These are phyloP conservation scores for Cyclophora albipunctata DNA, from an alignment of 2,888 invertebrate species.

Conservation along the genomic window DNA sequence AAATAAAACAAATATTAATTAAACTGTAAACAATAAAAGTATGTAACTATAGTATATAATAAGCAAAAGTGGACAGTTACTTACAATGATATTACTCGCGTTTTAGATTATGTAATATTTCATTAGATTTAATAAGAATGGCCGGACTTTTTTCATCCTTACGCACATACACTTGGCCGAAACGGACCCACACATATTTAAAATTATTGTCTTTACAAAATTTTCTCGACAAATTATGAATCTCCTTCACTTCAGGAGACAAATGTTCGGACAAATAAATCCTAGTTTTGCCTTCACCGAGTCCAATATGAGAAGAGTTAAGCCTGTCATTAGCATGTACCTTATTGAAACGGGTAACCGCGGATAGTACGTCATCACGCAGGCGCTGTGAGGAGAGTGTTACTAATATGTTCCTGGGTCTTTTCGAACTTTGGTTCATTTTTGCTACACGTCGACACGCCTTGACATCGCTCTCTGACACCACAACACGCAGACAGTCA, in stretches of 20 bases:
- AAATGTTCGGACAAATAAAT: conserved; percentile 1
- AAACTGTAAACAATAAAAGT: no score
- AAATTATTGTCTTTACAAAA: not conserved
- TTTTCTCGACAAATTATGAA: not conserved
- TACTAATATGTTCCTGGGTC: not conserved
- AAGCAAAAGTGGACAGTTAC: no score
- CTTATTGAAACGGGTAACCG: not conserved
- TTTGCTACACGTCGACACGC: not conserved
- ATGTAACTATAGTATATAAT: no score
- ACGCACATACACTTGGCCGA: no score
- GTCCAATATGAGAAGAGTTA: not conserved
- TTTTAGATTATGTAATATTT: no score
- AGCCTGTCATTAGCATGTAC: not conserved
- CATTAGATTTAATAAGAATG: no score
- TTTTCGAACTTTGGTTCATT: not conserved
- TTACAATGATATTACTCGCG: no score
- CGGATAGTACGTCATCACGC: not conserved
- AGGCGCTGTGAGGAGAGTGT: not conserved
- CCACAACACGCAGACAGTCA: not conserved
- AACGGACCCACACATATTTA: not conserved
- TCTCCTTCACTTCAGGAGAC: conserved; percentile 6
- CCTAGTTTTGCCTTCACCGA: not conserved
- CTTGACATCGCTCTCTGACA: not conserved
- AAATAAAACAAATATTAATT: no score
- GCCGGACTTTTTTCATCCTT: no score